phyloP scores from a whole-genome alignment of 23 tunicate genomes.

The Halocynthia roretzi region DNA sequence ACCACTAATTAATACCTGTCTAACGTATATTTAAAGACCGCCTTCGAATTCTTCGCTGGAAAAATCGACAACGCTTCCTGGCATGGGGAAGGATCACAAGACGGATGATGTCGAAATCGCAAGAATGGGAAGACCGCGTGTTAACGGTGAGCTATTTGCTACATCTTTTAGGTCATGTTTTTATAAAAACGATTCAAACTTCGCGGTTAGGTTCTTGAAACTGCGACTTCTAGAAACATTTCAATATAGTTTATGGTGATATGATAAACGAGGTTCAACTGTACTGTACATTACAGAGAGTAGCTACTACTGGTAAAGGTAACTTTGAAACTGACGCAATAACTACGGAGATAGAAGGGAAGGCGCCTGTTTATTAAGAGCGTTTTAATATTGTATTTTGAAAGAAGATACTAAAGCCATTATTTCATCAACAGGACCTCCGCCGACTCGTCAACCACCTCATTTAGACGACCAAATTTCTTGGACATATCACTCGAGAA shows the following conservation, averaged over 20 bases:
- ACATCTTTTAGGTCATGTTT: too few species aligned
- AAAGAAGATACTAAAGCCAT: not conserved
- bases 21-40: not conserved
- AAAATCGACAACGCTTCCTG: too few species aligned
- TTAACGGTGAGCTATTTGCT: not conserved
- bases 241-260: too few species aligned
- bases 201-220: too few species aligned
- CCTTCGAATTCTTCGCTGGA: not conserved
- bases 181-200: not conserved
- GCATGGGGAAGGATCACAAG: too few species aligned
- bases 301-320: too few species aligned
- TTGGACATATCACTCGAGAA: not conserved
- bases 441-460: not conserved
- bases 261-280: too few species aligned
- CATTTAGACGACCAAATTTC: not conserved
- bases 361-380: not conserved
- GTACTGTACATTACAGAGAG: too few species aligned
- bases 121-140: conserved; percentile 6
- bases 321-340: too few species aligned
- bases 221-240: too few species aligned
- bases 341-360: too few species aligned
- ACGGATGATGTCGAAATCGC: not conserved
- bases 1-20: too few species aligned
- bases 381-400: not conserved
- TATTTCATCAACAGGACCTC: not conserved